Evolutionary conservation across 2,888 invertebrate genomes (phyloP), one percentile per base, ranked within the genome.

Genomic region (Acanthococcus lagerstroemiae): DNA sequence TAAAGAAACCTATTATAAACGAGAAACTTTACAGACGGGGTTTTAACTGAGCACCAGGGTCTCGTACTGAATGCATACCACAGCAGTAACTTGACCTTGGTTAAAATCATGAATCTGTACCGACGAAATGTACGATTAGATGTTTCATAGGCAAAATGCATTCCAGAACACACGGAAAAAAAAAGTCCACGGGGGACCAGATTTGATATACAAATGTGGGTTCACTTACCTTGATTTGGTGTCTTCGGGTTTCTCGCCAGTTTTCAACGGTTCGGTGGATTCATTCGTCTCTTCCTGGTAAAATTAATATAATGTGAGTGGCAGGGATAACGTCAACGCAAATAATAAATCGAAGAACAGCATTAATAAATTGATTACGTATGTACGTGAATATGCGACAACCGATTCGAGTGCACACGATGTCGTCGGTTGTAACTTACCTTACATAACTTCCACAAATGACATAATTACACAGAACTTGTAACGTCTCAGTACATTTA

Each of bases 401-500:
- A 37, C 61, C 61, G 52, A 37, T 24, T n/a, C 4, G 61, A 30
- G 61, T 30, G 24, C 44, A 24, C 24, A 9, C 9, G 3, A 15
- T 21, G 9, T 19, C 15, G 27, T 61, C 61, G 52, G 61, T 37
- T 25, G 37, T 24, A 22, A 61, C 61, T 61, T 52, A 61, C 61
- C 61, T 61, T 17, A 6, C 22, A 50, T 22, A 50, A 61, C 52
- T 61, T 61, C 61, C 61, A 61, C 61, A 61, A 19, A 61, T 60
- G 52, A 27, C 61, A 61, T 27, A 26, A 61, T n/a, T 37, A 61
- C 52, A 50, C 54, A 61, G 61, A 61, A 52, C 50, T 61, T 54
- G 61, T 61, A 61, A 61, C 61, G 61, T 61, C 50, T 61, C 61
- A 61, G 52, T 30, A 61, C 61, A 54, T 21, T 61, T 50, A 60